A percentile compares a stretch with the other conserved stretches of the same genome.
These are phyloP conservation scores for Eubasilissa splendida DNA, from an alignment of 2,888 invertebrate genomes.

Conservation along the genomic window DNA sequence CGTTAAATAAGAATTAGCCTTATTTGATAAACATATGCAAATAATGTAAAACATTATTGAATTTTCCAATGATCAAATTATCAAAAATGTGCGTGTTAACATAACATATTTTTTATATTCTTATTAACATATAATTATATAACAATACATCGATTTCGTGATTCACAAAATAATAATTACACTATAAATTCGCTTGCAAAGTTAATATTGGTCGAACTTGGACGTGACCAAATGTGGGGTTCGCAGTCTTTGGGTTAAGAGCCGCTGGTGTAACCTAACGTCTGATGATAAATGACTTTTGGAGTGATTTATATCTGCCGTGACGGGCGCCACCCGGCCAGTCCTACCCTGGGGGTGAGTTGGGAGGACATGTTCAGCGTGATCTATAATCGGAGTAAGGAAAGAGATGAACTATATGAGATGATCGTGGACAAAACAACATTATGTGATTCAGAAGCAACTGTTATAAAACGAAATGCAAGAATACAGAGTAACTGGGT, in stretches of 20 bases:
- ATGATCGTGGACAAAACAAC: conserved; percentile 15
- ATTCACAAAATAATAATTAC: background rate
- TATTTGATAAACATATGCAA: no score
- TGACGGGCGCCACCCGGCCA: conserved; percentile 47
- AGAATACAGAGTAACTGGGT: no score
- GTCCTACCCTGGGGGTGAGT: conserved; percentile 13
- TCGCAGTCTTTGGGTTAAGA: conserved; percentile 11
- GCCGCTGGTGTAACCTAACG: conserved; percentile 32
- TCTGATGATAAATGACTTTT: conserved; percentile 55
- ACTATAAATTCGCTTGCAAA: background rate
- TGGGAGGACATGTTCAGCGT: conserved; percentile 40
- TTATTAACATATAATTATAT: background rate
- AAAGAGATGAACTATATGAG: conserved; percentile 11
- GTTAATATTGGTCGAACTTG: background rate
- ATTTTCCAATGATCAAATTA: no score
- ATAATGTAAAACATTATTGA: no score
- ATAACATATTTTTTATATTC: background rate
- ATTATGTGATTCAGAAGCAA: background rate
- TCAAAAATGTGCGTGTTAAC: no score
- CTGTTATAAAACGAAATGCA: background rate
- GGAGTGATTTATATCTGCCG: conserved; percentile 57
- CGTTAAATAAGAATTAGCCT: no score
- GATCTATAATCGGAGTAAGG: conserved; percentile 38
- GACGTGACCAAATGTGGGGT: background rate
- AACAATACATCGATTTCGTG: background rate